Evolutionary conservation across 2,113 vertebrate genomes (phyloP), one percentile per base, ranked within the genome.

Genomic region (Megalops atlanticus): DNA sequence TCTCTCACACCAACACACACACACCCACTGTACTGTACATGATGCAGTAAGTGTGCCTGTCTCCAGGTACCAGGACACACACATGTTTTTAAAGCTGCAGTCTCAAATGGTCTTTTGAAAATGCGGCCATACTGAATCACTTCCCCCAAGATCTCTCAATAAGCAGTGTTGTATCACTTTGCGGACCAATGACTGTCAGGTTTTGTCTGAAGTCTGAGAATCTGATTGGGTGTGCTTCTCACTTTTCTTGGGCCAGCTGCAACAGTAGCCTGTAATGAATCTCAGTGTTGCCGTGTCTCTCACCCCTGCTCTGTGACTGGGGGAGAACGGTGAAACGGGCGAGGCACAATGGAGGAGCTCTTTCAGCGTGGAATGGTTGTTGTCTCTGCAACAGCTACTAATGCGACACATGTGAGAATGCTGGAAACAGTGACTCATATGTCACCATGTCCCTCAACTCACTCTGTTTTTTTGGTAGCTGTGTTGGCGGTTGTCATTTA

Each of bases 341-440:
- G 74, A 70, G 70, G 79, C 75, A 70, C 76, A 84, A 71, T 31
- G 74, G 54, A 64, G 33, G 16, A 41, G 54, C 49, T 36, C 27
- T 11, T 38, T 33, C 76, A 18, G 71, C 16, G 27, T 3, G 49
- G 68, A 78, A 76, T 70, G 72, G 36, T 74, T 82, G 58, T 83
- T 87, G 85, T 88, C 84, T 89, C 86, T 84, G 81, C 83, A 80
- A 89, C 87, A 88, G 80, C 78, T 87, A 68, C 83, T 91, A 91
- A 91, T 90, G 88, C 77, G 69, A 87, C 85, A 77, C 88, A 90
- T 85, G 84, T 88, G 87, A 88, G 84, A 82, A 82, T 75, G 85
- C 47, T 77, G 90, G 90, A 92, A 91, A 91, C 88, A 90, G 84
- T 92, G 90, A 91, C 83, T 91, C 90, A 90, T 39, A 27, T 58